Percentiles rank a stretch among this genome's conserved stretches.
Conservation (phyloP, 2,888 invertebrate genomes). For the Drosophila sordidula region DNA sequence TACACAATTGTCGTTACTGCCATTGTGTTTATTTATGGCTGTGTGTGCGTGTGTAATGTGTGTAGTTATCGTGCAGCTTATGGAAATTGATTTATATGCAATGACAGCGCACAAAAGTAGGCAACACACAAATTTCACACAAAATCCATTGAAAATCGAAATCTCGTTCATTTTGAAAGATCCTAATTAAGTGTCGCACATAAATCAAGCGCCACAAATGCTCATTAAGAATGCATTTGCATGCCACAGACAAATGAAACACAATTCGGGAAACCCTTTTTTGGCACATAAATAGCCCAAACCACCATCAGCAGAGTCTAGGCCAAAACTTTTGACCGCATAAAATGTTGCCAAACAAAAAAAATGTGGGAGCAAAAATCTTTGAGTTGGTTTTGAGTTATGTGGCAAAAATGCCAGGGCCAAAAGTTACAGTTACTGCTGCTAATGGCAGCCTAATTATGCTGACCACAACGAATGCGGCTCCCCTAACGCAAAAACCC, state of each 20-base stretch:
- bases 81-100: slow-evolving; percentile 48
- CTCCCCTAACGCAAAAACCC: not conserved
- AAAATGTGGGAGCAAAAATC: slow-evolving; percentile 40
- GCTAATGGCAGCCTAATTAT: slow-evolving; percentile 78
- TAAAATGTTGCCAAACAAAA: slow-evolving; percentile 2
- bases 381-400: slow-evolving; percentile 52
- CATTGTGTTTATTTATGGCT: slow-evolving; percentile 21
- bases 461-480: slow-evolving; percentile 56
- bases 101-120: slow-evolving; percentile 20
- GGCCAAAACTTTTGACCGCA: slow-evolving; percentile 22
- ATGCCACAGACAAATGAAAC: slow-evolving; percentile 61
- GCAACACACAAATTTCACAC: slow-evolving; percentile 2
- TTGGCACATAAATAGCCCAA: slow-evolving; percentile 58
- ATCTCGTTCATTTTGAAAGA: slow-evolving; percentile 24
- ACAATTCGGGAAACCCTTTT: slow-evolving; percentile 48
- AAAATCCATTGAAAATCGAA: slow-evolving; percentile 12
- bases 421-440: slow-evolving; percentile 47
- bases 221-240: slow-evolving; percentile 76
- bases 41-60: not conserved
- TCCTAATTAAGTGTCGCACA: slow-evolving; percentile 72
- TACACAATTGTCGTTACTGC: slow-evolving; percentile 6
- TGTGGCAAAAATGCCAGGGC: slow-evolving; percentile 29
- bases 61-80: slow-evolving; percentile 22
- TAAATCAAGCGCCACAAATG: slow-evolving; percentile 63
- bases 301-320: slow-evolving; percentile 6